Evolutionary conservation across 2,797 vertebrate genomes (phyloP), one percentile per base, ranked within the genome.

Genomic region (Tauraco hartlaubi): DNA sequence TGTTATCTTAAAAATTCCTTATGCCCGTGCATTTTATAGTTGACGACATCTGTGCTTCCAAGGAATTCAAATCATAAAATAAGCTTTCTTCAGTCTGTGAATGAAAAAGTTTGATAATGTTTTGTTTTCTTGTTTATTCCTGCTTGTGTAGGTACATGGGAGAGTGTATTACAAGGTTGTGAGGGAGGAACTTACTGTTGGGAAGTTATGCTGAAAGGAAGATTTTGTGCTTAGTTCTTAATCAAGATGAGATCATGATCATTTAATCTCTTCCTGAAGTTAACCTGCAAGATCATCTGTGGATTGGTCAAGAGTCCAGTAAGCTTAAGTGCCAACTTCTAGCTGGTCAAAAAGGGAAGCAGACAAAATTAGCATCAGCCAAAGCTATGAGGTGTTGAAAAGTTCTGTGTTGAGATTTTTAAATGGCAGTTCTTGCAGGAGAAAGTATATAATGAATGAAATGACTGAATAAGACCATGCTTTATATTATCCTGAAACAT

Each of bases 61-160:
- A 77, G 64, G 64, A 73, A 88, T 73, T 91, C 44, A 90, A 52
- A 84, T 72, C 33, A 73, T 58, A 78, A 94, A 95, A 93, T 54
- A 76, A 84, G 52, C 16, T 92, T 83, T 88, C 62, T 90, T 61
- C 63, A 88, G 56, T 61, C 49, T 96, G 48, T 75, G 78, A 88
- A 44, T 73, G 51, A 92, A 85, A 68, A 10, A 20, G 39, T 85
- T 83, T 75, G 58, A 71, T 67, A 72, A 61, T 4, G 7, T 78
- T 91, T 91, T 85, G 46, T 58, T 85, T 95, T 93, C 61, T 54
- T 89, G 25, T 93, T 85, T 94, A 52, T 87, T 80, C 54, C 44
- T 85, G 67, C 62, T 69, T 67, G 43, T 75, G 56, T 35, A 66
- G 17, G 16, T 81, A 33, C 22, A 58, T 55, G 66, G 56, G 51